Percentiles rank a stretch among this genome's conserved stretches.
Evolutionary conservation across 2,113 vertebrate genomes (phyloP).

Genomic region (Carassius auratus): DNA sequence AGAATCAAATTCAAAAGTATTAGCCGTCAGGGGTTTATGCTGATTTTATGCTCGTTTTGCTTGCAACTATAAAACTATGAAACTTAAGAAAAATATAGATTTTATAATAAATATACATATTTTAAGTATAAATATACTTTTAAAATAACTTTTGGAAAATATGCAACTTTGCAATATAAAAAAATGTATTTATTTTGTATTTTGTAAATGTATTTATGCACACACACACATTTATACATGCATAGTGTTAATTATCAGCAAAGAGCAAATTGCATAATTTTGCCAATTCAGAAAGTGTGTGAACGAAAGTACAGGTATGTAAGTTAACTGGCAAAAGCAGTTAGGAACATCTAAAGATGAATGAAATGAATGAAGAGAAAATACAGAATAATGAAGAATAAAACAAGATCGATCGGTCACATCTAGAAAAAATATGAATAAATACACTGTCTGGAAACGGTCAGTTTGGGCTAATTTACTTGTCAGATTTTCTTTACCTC

Average conservation of each 20-base stretch:
- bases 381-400: neutral
- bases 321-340: neutral
- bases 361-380: neutral
- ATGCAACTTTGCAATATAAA: neutral
- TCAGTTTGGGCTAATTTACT: neutral
- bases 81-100: neutral
- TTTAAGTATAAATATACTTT: neutral
- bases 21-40: neutral
- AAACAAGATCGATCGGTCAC: neutral
- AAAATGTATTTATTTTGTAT: neutral
- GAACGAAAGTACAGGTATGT: neutral
- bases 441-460: neutral
- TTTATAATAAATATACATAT: neutral
- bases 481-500: slow-evolving; percentile 77
- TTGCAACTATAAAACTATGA: neutral
- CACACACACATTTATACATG: neutral
- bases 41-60: neutral
- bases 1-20: neutral
- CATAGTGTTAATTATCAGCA: neutral
- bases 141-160: neutral
- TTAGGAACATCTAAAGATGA: neutral
- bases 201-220: neutral
- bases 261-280: neutral
- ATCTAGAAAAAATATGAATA: neutral
- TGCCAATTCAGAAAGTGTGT: neutral